Evolutionary conservation across 2,113 vertebrate genomes (phyloP).

Genomic region (Chlorodrepanis virens): DNA sequence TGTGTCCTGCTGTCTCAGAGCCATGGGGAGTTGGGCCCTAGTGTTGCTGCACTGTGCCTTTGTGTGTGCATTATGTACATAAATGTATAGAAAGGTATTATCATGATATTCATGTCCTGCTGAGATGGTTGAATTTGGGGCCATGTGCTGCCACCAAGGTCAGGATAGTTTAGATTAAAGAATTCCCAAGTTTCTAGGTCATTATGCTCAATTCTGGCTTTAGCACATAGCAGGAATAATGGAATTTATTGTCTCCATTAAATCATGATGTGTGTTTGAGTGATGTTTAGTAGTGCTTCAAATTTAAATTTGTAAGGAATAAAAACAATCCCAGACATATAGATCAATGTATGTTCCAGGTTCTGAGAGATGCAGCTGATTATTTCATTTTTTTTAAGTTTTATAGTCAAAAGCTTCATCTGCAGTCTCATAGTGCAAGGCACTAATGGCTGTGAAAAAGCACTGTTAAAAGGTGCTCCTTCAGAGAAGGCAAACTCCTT

Average conservation of each 20-base stretch:
- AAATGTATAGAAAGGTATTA: background rate
- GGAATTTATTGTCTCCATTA: background rate
- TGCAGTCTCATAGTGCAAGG: background rate
- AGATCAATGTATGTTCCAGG: background rate
- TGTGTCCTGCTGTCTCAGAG: background rate
- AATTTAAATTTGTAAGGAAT: background rate
- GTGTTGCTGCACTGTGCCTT: background rate
- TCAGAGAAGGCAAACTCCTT: background rate
- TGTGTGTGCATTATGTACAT: background rate
- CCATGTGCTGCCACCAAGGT: background rate
- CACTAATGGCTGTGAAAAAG: background rate
- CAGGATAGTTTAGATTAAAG: background rate
- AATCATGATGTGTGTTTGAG: background rate
- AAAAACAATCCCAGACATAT: background rate
- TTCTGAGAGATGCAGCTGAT: background rate
- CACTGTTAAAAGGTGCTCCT: background rate
- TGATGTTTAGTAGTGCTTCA: background rate
- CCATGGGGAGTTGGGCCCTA: background rate
- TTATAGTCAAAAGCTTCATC: background rate
- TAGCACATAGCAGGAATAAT: background rate
- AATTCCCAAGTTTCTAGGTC: background rate
- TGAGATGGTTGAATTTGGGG: background rate
- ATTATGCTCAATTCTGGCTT: background rate
- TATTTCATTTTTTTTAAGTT: background rate
- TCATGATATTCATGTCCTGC: accelerated